Base-by-base conservation (phyloP, 2,797 vertebrate genomes). In the Ateles fusciceps region DNA sequence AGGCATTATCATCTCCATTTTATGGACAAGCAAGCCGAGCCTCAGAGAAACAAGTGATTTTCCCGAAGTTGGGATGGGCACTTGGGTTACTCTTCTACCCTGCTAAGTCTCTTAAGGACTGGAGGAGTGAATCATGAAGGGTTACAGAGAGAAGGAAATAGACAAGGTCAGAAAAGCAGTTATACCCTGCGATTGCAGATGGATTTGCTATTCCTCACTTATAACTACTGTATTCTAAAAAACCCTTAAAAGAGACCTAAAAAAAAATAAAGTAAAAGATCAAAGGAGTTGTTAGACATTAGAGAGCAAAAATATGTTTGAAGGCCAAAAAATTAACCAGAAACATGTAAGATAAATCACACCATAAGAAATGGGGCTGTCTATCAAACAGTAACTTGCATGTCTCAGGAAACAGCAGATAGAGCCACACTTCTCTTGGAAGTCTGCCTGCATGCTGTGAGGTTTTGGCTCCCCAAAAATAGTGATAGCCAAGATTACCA, bases 271-370 rank as follows among this genome's bases (percentile, higher is more conserved):
- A 74, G 71, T n/a, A 89, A 92, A 90, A 91, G 76, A 92, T 81
- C 57, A 95, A 92, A 92, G 85, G 36, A 84, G 17, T 81, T 61
- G 8, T 64, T 74, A 94, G 79, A 91, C 22, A 57, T 80, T 21
- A 75, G 52, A 81, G 30, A 91, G 15, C 36, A 93, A 85, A 97
- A 91, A 79, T n/a, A 95, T 28, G 15, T 68, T 89, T 48, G 75
- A 85, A 93, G 46, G 79, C 52, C 91, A 93, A 96, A 97, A 97
- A 94, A 76, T 52, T 42, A 96, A 97, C 52, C 59, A 50, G 89
- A 92, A 97, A n/a, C 61, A 79, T 68, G 76, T 74, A 94, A 61
- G 48, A 75, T 91, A 85, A 96, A 85, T 15, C 75, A 19, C 5
- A 93, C 19, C 5, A 19, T 57, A 91, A 88, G 72, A 89, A 96